phyloP scores from a whole-genome alignment of 2,797 vertebrate species.

The Chloroceryle amazona region DNA sequence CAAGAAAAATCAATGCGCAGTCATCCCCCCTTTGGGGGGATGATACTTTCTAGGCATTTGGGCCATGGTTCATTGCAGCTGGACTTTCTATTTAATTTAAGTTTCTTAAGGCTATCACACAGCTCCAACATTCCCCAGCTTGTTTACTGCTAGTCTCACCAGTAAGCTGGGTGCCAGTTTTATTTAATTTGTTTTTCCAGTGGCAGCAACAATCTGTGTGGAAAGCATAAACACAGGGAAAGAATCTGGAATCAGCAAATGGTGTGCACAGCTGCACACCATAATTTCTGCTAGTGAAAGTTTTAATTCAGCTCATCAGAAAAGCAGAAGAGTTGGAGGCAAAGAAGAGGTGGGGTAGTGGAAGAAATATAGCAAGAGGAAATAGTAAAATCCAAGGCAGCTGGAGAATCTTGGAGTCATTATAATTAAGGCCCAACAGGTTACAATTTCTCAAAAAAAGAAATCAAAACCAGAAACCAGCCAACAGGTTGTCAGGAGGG shows the following conservation, averaged over 20 bases:
- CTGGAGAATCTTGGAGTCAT: constrained; percentile 67
- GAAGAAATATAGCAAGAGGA: constrained; percentile 67
- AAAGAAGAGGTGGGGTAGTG: constrained; percentile 53
- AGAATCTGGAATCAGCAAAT: constrained; percentile 59
- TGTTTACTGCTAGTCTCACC: constrained; percentile 59
- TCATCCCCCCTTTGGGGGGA: not conserved
- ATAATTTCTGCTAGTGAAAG: constrained; percentile 65
- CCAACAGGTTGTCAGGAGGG: constrained; percentile 14
- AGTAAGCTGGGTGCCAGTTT: constrained; percentile 44
- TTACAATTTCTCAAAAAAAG: constrained; percentile 39
- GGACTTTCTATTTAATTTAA: constrained; percentile 49
- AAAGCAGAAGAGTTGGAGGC: constrained; percentile 50
- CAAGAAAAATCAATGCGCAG: constrained; percentile 4
- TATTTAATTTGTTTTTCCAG: constrained; percentile 75
- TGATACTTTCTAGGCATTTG: constrained; percentile 60
- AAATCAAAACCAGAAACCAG: constrained; percentile 20
- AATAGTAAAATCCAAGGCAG: constrained; percentile 68
- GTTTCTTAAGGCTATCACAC: constrained; percentile 36
- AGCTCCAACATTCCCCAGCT: constrained; percentile 40
- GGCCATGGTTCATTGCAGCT: constrained; percentile 32
- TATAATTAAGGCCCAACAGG: constrained; percentile 63
- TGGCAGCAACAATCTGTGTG: constrained; percentile 69
- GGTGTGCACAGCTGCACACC: constrained; percentile 72
- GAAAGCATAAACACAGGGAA: constrained; percentile 64
- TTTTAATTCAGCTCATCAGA: constrained; percentile 69